Evolutionary conservation across 2,888 invertebrate species (phyloP).

Genomic region (Polydesmus complanatus): DNA sequence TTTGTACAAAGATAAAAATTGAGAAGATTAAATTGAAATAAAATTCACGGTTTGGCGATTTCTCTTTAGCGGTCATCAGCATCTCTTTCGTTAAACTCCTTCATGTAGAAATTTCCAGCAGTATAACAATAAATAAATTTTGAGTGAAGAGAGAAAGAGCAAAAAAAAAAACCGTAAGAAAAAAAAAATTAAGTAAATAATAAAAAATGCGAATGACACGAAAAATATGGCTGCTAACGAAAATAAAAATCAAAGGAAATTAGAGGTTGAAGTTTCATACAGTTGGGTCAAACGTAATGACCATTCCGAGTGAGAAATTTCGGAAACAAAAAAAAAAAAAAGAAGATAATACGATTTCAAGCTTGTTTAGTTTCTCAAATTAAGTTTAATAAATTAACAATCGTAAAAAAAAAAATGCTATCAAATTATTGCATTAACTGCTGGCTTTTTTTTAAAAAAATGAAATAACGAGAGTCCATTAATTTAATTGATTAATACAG

Average conservation of each 20-base stretch:
- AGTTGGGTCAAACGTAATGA: not conserved
- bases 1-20: not conserved
- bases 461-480: no score
- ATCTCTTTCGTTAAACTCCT: not conserved
- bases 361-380: not conserved
- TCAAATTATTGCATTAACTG: no score
- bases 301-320: no score
- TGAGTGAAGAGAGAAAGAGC: not conserved
- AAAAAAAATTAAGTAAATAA: not conserved
- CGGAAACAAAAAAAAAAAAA: not conserved
- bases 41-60: not conserved
- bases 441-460: no score
- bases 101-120: not conserved
- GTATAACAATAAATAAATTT: not conserved
- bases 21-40: not conserved
- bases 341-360: not conserved
- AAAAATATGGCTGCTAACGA: not conserved
- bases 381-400: no score
- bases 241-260: not conserved
- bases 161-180: not conserved
- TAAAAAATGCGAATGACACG: not conserved
- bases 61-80: not conserved
- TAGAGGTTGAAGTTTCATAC: not conserved
- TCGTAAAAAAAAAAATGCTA: no score
- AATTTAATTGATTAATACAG: no score